phyloP scores from a whole-genome alignment of 2,888 invertebrate genomes.

The Papilio elwesi region DNA sequence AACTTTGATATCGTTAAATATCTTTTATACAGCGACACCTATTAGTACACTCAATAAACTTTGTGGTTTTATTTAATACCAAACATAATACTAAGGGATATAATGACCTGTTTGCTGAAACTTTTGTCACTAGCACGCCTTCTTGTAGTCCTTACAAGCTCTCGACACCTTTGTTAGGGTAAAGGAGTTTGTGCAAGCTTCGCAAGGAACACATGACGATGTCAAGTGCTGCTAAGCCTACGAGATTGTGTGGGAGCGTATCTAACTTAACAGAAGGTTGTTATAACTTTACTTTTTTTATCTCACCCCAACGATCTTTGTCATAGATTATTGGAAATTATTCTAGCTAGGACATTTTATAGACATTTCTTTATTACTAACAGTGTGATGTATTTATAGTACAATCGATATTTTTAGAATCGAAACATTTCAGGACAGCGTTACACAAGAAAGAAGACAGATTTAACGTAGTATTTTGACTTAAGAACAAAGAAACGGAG shows the following conservation, averaged over 20 bases:
- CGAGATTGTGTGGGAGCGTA: not conserved
- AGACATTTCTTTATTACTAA: not conserved
- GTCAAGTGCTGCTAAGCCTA: slow-evolving; percentile 1
- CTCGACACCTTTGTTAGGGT: slow-evolving; percentile 22
- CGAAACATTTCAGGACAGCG: no score
- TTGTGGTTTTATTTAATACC: no score
- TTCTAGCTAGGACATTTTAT: not conserved
- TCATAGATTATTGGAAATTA: not conserved
- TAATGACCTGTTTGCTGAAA: not conserved
- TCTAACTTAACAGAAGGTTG: not conserved
- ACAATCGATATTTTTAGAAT: no score
- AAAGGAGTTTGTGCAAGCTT: not conserved
- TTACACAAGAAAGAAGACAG: no score
- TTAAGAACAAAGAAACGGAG: no score
- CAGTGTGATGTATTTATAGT: no score
- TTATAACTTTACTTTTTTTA: not conserved
- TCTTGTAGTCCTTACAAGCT: not conserved
- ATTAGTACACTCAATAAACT: not conserved
- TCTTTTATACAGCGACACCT: not conserved
- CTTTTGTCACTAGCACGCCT: slow-evolving; percentile 1
- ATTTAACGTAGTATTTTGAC: no score
- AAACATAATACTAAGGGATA: no score
- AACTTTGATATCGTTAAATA: not conserved
- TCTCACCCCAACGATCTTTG: not conserved
- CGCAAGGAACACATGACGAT: slow-evolving; percentile 1